A percentile compares a stretch with the other conserved stretches of the same genome.
Conservation (phyloP, 2,888 invertebrate genomes). For the Eilema depressum region DNA sequence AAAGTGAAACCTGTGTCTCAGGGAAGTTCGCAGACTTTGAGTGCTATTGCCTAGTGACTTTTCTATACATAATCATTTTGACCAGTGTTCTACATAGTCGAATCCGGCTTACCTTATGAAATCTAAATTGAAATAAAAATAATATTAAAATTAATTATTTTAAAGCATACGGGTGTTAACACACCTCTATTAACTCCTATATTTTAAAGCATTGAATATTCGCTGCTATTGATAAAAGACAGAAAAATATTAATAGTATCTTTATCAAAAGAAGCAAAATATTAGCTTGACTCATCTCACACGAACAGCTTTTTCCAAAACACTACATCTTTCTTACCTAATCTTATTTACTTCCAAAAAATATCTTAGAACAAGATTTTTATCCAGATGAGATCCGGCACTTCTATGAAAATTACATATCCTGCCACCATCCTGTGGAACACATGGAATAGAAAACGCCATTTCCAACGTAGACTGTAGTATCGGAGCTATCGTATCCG, state of each 20-base stretch:
- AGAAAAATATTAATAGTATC: background rate
- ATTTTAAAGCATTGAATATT: background rate
- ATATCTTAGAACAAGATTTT: background rate
- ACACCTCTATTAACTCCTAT: too few species aligned
- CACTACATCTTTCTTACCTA: background rate
- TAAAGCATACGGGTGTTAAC: too few species aligned
- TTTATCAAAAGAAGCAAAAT: background rate
- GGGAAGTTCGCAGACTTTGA: too few species aligned
- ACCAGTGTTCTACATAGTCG: too few species aligned
- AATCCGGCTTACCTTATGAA: too few species aligned
- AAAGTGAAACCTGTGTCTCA: too few species aligned
- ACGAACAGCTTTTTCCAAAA: background rate
- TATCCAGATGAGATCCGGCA: background rate
- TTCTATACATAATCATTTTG: too few species aligned
- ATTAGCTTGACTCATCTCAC: background rate
- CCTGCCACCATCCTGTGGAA: conserved; percentile 41
- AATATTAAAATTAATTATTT: too few species aligned
- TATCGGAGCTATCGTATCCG: conserved; percentile 66
- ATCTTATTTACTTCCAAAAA: background rate
- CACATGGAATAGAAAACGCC: conserved; percentile 67
- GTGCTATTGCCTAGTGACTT: too few species aligned
- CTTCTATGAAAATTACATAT: conserved; percentile 31
- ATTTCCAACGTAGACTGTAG: conserved; percentile 70
- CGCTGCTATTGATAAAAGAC: background rate
- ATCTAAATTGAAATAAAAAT: too few species aligned